Conservation (phyloP, 1,140 invertebrate species). For the Gryllus bimaculatus region DNA sequence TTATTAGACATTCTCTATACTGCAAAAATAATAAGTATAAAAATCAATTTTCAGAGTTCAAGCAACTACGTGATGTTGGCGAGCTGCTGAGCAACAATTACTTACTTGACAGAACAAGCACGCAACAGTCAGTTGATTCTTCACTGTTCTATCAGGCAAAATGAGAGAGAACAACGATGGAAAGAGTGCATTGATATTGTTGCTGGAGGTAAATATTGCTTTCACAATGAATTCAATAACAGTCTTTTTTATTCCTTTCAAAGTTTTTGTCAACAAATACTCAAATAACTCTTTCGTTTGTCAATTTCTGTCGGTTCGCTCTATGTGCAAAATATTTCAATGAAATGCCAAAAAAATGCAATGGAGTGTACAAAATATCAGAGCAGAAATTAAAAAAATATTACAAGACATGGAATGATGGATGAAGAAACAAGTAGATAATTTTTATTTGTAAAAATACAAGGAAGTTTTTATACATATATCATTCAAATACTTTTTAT, state of each 20-base stretch:
- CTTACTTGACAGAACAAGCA: slow-evolving; percentile 63
- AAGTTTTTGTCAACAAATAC: not conserved
- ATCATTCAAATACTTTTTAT: not conserved
- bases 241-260: not conserved
- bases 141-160: slow-evolving; percentile 62
- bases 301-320: slow-evolving; percentile 65
- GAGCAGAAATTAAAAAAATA: slow-evolving; percentile 50
- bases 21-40: not conserved
- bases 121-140: slow-evolving; percentile 62
- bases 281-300: slow-evolving; percentile 39
- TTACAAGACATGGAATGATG: slow-evolving; percentile 78
- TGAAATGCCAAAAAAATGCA: slow-evolving; percentile 58
- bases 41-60: slow-evolving; percentile 35
- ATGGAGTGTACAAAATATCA: slow-evolving; percentile 70
- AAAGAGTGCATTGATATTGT: slow-evolving; percentile 71
- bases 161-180: slow-evolving; percentile 69
- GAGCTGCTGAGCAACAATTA: slow-evolving; percentile 59
- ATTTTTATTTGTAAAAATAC: not conserved
- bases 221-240: not conserved
- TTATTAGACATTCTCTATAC: too few relatives aligned
- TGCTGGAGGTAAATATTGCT: slow-evolving; percentile 43
- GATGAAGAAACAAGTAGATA: slow-evolving; percentile 58
- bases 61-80: slow-evolving; percentile 81
- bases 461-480: too few relatives aligned
- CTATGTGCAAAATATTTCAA: slow-evolving; percentile 67